phyloP scores from a whole-genome alignment of 2,888 invertebrate species.

The Germaria angustata region DNA sequence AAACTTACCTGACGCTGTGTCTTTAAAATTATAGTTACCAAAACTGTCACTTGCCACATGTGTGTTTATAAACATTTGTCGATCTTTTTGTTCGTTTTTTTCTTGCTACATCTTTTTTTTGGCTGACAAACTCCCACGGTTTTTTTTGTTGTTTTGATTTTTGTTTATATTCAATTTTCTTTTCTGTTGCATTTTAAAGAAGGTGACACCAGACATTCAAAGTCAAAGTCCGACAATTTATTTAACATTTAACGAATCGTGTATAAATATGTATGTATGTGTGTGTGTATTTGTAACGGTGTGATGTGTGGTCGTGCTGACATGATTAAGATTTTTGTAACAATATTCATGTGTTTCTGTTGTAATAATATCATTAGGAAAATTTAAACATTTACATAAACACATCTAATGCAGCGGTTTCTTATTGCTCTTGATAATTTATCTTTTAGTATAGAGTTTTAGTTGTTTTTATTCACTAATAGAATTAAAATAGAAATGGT shows the following conservation, averaged over 20 bases:
- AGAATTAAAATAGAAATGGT: background rate
- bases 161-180: background rate
- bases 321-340: background rate
- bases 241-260: background rate
- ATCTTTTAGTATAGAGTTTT: background rate
- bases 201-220: slow-evolving; percentile 19
- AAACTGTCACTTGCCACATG: slow-evolving; percentile 50
- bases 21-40: slow-evolving; percentile 7
- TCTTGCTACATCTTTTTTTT: background rate
- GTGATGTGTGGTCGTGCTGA: slow-evolving; percentile 25
- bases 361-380: background rate
- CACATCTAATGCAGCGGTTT: background rate
- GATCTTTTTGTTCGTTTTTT: background rate
- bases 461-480: background rate
- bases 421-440: background rate
- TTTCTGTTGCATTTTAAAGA: slow-evolving; percentile 1
- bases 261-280: background rate
- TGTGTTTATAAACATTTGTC: slow-evolving; percentile 17
- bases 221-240: background rate
- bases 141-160: background rate
- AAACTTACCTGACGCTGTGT: background rate
- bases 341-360: background rate
- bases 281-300: background rate
- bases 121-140: slow-evolving; percentile 46
- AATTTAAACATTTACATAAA: background rate